Conservation (phyloP, 2,797 vertebrate genomes). For the Hyperoplus immaculatus region DNA sequence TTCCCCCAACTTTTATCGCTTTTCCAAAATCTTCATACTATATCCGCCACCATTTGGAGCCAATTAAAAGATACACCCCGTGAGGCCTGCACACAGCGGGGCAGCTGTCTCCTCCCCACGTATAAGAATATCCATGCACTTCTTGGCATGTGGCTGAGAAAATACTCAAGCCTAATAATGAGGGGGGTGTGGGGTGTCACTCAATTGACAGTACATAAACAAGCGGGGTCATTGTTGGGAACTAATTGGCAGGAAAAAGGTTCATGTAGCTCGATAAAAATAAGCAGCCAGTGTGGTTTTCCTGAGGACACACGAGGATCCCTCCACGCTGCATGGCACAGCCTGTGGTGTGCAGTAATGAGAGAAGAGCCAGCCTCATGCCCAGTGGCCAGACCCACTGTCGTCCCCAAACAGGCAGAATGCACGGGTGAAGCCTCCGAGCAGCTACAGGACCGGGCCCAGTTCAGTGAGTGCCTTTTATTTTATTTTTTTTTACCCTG, state of each 20-base stretch:
- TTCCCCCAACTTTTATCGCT: conserved; percentile 57
- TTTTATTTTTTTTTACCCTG: conserved; percentile 16
- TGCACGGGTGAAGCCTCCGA: conserved; percentile 60
- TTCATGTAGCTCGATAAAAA: conserved; percentile 77
- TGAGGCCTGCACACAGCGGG: conserved; percentile 52
- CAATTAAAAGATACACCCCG: conserved; percentile 80
- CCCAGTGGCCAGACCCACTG: conserved; percentile 69
- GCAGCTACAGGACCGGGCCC: conserved; percentile 69
- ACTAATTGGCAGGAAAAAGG: conserved; percentile 80
- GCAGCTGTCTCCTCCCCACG: conserved; percentile 62
- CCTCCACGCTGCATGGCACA: conserved; percentile 48
- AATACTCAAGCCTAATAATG: conserved; percentile 74
- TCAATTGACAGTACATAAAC: conserved; percentile 80
- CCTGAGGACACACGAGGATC: conserved; percentile 68
- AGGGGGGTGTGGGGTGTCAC: conserved; percentile 73
- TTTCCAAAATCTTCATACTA: conserved; percentile 62
- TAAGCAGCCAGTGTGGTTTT: conserved; percentile 75
- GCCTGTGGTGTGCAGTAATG: conserved; percentile 81
- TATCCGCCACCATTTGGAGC: conserved; percentile 68
- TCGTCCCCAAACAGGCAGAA: conserved; percentile 58
- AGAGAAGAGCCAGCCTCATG: conserved; percentile 70
- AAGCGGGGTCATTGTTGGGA: conserved; percentile 78
- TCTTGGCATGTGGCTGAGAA: conserved; percentile 58
- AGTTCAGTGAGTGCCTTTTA: conserved; percentile 51
- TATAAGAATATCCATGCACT: conserved; percentile 72